phyloP scores from a whole-genome alignment of 2,113 vertebrate genomes.

The Protobothrops mucrosquamatus region DNA sequence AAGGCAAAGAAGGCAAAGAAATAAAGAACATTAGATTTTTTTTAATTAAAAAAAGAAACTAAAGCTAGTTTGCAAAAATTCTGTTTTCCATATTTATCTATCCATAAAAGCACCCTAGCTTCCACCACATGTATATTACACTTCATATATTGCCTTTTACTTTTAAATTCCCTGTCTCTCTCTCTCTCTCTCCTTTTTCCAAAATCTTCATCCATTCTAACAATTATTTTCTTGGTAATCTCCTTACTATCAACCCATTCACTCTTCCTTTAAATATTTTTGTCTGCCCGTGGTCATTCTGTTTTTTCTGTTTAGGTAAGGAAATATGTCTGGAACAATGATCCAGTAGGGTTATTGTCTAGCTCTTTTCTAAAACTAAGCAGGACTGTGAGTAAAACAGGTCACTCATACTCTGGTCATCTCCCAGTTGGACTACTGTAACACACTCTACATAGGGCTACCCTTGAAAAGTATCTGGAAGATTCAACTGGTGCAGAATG shows the following conservation, averaged over 20 bases:
- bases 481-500: too few relatives aligned
- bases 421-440: too few relatives aligned
- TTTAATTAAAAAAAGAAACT: not conserved
- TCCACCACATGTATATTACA: not conserved
- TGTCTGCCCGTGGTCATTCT: not conserved
- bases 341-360: not conserved
- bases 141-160: not conserved
- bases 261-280: not conserved
- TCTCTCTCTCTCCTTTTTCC: not conserved
- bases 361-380: not conserved
- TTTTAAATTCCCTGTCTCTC: not conserved
- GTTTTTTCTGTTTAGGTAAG: too few relatives aligned
- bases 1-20: not conserved
- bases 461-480: too few relatives aligned
- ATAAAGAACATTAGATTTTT: not conserved
- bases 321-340: too few relatives aligned
- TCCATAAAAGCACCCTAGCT: not conserved
- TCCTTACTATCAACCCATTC: not conserved
- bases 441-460: too few relatives aligned
- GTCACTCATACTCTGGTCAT: too few relatives aligned
- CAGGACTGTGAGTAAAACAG: not conserved
- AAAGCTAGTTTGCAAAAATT: not conserved
- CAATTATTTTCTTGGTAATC: not conserved
- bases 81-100: not conserved
- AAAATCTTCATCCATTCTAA: not conserved